Percentiles rank a stretch among this genome's conserved stretches.
Evolutionary conservation across 2,888 invertebrate species (phyloP).

Genomic region (Cyclophora punctaria): DNA sequence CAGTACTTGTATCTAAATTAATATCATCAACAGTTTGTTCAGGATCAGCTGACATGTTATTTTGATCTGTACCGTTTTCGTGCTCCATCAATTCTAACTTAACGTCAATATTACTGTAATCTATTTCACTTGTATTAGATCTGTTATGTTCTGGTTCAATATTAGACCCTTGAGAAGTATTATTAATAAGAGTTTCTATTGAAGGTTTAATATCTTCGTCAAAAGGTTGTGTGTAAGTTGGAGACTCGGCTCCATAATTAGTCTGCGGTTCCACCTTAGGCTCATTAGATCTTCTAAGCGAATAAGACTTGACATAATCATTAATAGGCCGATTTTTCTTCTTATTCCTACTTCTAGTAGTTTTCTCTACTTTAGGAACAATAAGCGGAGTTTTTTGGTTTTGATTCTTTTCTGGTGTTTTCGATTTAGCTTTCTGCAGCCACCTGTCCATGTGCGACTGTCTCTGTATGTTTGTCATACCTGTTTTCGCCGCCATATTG

Average conservation of each 20-base stretch:
- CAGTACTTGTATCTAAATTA: not conserved
- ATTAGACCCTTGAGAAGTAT: too few species aligned
- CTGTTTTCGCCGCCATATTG: slow-evolving; percentile 68
- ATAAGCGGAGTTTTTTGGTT: not conserved
- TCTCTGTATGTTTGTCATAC: slow-evolving; percentile 62
- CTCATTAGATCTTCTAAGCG: slow-evolving; percentile 40
- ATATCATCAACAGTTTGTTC: too few species aligned
- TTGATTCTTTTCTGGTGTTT: slow-evolving; percentile 61
- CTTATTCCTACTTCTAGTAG: slow-evolving; percentile 23
- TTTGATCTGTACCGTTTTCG: not conserved
- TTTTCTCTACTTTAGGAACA: slow-evolving; percentile 2
- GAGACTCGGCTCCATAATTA: too few species aligned
- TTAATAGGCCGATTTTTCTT: slow-evolving; percentile 25
- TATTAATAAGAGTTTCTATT: too few species aligned
- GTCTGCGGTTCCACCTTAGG: slow-evolving; percentile 16
- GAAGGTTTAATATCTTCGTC: too few species aligned
- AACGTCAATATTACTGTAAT: not conserved
- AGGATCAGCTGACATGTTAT: too few species aligned
- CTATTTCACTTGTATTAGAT: too few species aligned
- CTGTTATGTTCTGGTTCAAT: too few species aligned
- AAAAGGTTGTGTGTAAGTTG: too few species aligned
- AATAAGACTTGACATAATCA: slow-evolving; percentile 31
- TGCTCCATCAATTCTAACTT: not conserved
- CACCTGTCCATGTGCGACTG: slow-evolving; percentile 72
- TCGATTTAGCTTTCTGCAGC: slow-evolving; percentile 69